Evolutionary conservation across 2,888 invertebrate genomes (phyloP).

Genomic region (Chaitophorus viminalis): DNA sequence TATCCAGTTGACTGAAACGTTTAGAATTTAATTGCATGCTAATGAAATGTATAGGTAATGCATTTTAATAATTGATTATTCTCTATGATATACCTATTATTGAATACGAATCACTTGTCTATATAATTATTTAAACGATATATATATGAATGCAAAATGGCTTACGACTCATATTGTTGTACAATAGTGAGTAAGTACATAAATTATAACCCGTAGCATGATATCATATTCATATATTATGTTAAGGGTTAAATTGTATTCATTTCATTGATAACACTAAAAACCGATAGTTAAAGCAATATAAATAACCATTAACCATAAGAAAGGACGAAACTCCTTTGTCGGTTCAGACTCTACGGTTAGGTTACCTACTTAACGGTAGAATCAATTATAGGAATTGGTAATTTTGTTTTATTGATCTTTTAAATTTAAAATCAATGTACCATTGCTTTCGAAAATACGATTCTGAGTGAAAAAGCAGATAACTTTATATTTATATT

Average conservation of each 20-base stretch:
- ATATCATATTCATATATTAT: not conserved
- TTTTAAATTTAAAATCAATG: too few species aligned
- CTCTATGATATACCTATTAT: not conserved
- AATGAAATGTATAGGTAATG: not conserved
- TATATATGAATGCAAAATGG: not conserved
- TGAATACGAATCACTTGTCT: not conserved
- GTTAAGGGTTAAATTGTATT: not conserved
- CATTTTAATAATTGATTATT: conserved; percentile 3
- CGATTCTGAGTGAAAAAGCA: too few species aligned
- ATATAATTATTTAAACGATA: not conserved
- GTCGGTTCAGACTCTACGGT: too few species aligned
- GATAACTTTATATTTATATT: too few species aligned
- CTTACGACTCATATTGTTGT: not conserved
- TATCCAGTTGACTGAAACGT: not conserved
- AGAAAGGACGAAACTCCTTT: too few species aligned
- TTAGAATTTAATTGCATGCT: not conserved
- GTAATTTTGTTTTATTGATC: too few species aligned
- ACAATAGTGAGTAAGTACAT: not conserved
- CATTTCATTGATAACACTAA: not conserved
- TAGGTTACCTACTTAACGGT: too few species aligned
- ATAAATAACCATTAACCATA: too few species aligned
- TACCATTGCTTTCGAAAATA: too few species aligned
- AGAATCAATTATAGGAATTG: too few species aligned
- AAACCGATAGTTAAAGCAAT: not conserved
- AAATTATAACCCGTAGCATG: not conserved